Percentiles rank a stretch among this genome's conserved stretches.
Conservation (phyloP, 2,113 vertebrate species). For the Merops nubicus region DNA sequence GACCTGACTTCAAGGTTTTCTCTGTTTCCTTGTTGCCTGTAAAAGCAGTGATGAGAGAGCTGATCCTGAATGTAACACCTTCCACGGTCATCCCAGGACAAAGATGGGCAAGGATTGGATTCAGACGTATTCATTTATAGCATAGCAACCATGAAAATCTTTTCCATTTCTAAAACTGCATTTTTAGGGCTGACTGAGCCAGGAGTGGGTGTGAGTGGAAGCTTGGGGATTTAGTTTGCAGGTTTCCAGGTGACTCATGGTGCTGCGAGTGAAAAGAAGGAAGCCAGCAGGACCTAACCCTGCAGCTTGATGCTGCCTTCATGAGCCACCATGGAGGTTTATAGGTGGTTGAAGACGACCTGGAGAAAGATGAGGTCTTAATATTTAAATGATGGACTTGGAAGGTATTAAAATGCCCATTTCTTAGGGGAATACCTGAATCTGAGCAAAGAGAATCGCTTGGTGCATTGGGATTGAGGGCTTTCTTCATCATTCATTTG, state of each 20-base stretch:
- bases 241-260: background rate
- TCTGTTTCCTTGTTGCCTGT: background rate
- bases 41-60: background rate
- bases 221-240: background rate
- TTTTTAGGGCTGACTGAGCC: constrained; percentile 2
- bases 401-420: background rate
- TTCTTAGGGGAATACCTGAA: background rate
- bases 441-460: background rate
- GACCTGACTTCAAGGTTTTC: background rate
- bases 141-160: background rate
- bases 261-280: background rate
- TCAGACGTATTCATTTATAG: background rate
- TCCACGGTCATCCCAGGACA: background rate
- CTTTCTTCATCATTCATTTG: background rate
- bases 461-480: background rate
- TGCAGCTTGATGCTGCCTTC: background rate
- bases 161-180: background rate
- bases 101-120: background rate
- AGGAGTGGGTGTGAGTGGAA: background rate
- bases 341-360: background rate
- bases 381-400: background rate
- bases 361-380: background rate
- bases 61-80: background rate
- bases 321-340: background rate
- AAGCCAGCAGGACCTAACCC: background rate